phyloP scores from a whole-genome alignment of 2,797 vertebrate genomes.

The Antrozous pallidus region DNA sequence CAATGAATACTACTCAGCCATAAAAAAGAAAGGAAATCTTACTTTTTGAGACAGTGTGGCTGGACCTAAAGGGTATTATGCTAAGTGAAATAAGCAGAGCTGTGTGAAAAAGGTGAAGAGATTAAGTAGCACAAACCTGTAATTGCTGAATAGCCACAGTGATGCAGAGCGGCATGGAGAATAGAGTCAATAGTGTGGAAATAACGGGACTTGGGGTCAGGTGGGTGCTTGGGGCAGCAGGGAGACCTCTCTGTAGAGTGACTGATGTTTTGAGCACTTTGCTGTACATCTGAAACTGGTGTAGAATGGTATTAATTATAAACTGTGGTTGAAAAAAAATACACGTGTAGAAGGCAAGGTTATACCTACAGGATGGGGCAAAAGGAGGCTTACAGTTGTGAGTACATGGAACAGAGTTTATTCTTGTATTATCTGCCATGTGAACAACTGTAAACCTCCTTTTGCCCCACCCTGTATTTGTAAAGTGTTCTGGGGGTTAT shows the following conservation, averaged over 20 bases:
- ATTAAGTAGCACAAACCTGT: not conserved
- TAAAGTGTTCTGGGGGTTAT: not conserved
- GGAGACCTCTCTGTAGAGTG: not conserved
- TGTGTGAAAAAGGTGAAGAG: not conserved
- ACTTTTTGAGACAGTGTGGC: not conserved
- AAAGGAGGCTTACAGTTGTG: not conserved
- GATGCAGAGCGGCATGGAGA: not conserved
- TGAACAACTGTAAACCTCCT: not conserved
- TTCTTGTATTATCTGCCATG: not conserved
- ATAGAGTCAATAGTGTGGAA: not conserved
- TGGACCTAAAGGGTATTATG: not conserved
- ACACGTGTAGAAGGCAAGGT: not conserved
- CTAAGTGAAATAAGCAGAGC: not conserved
- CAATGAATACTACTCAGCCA: not conserved
- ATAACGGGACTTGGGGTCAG: not conserved
- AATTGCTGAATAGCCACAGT: not conserved
- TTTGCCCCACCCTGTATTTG: not conserved
- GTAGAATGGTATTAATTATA: not conserved
- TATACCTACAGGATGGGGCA: not conserved
- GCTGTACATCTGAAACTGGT: not conserved
- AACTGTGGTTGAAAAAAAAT: not conserved
- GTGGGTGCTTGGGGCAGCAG: not conserved
- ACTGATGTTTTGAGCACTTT: not conserved
- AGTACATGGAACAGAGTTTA: not conserved
- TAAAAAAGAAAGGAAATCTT: not conserved